Evolutionary conservation across 2,888 invertebrate genomes (phyloP), one percentile per base, ranked within the genome.

Genomic region (Morinoia aosen): DNA sequence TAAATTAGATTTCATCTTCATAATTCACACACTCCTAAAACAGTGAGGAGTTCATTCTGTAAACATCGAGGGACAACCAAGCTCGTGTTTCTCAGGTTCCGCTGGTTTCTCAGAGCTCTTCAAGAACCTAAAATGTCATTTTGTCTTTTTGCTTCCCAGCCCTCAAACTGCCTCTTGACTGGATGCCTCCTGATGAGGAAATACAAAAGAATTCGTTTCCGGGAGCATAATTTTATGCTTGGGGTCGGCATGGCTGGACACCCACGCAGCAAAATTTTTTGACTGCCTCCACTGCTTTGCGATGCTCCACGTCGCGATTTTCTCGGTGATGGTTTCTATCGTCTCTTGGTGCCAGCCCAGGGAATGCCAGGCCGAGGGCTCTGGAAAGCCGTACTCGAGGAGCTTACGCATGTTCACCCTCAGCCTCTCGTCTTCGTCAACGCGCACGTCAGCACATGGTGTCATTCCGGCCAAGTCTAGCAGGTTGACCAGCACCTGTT

Each of bases 401-500:
- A 96, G 96, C 95, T 96, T 96, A n/a, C 96, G 95, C 96, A 96
- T 95, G 96, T 96, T 96, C 64, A 96, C 95, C 88, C 96, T 96
- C n/a, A 96, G 96, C 16, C 96, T 95, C 93, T 96, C 96, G 39
- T 95, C 95, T 64, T 96, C 96, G 88, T 96, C 95, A n/a, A 96
- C 96, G 4, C 96, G 58, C 76, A 96, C 96, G 93, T 96, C 96
- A 0, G 96, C 96, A n/a, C 96, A 96, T 0, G 96, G 96, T 39
- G 93, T 95, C 95, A 96, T 96, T 10, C 96, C 96, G 7, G 96
- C 96, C 95, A 96, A 95, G 91, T 96, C 96, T 64, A 96, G 95
- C 94, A 96, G 96, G 56, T 95, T 96, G 56, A 96, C 96, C 33
- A 96, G 91, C 12, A 96, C 96, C 96, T 96, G 95, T n/a, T 48